A percentile compares a stretch with the other conserved stretches of the same genome.
Conservation (phyloP, 2,888 invertebrate species). For the Trichogramma evanescens region DNA sequence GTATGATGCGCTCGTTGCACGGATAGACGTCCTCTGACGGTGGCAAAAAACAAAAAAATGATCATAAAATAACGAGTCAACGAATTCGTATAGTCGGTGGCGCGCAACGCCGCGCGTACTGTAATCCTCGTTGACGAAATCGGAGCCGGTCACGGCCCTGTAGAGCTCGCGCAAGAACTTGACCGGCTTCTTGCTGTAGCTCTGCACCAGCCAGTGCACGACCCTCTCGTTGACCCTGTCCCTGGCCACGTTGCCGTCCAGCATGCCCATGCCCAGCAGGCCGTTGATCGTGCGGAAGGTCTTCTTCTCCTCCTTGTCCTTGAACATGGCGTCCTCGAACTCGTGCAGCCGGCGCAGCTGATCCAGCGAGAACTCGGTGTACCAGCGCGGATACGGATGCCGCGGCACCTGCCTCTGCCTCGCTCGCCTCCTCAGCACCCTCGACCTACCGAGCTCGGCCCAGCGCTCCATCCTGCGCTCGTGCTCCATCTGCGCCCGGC, state of each 20-base stretch:
- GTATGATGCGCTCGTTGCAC: conserved; percentile 38
- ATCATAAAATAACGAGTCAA: neutral
- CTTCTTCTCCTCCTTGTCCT: conserved; percentile 35
- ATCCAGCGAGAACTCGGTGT: conserved; percentile 32
- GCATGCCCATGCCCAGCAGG: conserved; percentile 35
- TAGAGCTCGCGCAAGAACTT: conserved; percentile 38
- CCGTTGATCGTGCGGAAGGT: conserved; percentile 31
- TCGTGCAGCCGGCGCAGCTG: conserved; percentile 34
- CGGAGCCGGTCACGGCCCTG: conserved; percentile 33
- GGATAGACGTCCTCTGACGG: conserved; percentile 35
- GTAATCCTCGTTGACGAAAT: conserved; percentile 36
- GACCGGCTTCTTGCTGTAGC: conserved; percentile 29
- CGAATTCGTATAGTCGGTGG: too few relatives aligned
- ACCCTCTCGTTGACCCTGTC: conserved; percentile 27
- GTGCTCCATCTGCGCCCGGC: conserved; percentile 1
- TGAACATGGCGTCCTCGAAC: conserved; percentile 31
- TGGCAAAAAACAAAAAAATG: conserved; percentile 3
- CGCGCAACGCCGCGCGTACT: conserved; percentile 27
- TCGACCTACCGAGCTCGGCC: neutral
- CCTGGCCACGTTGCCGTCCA: conserved; percentile 29
- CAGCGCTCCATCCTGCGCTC: conserved; percentile 9
- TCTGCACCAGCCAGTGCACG: conserved; percentile 30
- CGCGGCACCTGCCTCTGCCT: neutral
- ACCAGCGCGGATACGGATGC: conserved; percentile 29
- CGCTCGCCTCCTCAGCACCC: neutral